Percentiles rank a stretch among this genome's conserved stretches.
Evolutionary conservation across 1,140 invertebrate species (phyloP).

Genomic region (Antheraea pernyi): DNA sequence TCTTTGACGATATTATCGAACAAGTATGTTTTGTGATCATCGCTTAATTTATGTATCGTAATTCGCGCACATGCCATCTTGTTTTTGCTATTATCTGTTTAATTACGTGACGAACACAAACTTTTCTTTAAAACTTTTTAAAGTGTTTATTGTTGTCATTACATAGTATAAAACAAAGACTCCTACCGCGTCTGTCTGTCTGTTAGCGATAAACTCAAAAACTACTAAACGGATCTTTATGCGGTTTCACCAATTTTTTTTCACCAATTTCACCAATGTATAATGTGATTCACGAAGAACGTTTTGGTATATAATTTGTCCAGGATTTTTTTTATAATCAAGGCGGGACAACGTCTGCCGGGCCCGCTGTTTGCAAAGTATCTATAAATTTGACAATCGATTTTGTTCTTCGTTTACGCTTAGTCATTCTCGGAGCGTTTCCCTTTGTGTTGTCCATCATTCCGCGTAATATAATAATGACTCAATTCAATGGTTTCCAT

Average conservation of each 20-base stretch:
- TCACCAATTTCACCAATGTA: no score
- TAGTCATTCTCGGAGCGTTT: conserved; percentile 35
- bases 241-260: no score
- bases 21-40: neutral
- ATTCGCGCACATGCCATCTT: conserved; percentile 21
- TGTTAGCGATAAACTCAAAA: no score
- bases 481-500: conserved; percentile 32
- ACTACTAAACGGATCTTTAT: no score
- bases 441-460: conserved; percentile 38
- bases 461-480: conserved; percentile 36
- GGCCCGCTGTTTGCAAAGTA: neutral
- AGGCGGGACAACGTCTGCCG: no score
- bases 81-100: conserved; percentile 20
- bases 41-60: conserved; percentile 6
- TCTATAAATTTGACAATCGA: conserved; percentile 1
- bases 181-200: no score
- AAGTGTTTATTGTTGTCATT: no score
- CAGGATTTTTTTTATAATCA: no score
- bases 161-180: no score
- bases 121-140: conserved; percentile 1
- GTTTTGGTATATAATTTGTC: no score
- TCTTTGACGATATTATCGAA: conserved; percentile 37
- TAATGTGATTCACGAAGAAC: no score
- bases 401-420: conserved; percentile 32
- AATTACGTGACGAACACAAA: conserved; percentile 11